A percentile compares a stretch with the other conserved stretches of the same genome.
Conservation (phyloP, 1,140 invertebrate genomes). For the Microplitis demolitor region DNA sequence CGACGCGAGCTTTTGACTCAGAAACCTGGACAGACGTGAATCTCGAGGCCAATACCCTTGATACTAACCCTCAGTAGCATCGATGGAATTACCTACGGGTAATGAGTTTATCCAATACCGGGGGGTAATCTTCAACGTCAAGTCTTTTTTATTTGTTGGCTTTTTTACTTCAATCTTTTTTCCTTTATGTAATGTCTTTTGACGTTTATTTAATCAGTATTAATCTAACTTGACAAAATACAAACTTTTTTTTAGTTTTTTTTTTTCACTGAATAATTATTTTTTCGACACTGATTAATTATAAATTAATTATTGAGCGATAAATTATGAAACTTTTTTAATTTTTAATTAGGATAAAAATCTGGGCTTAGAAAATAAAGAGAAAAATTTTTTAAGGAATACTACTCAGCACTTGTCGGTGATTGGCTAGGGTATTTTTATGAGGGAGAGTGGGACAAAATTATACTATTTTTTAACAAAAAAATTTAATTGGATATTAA, state of each 20-base stretch:
- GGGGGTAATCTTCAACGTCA: not conserved
- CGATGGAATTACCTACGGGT: conserved; percentile 12
- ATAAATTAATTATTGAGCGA: not conserved
- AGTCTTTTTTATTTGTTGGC: not conserved
- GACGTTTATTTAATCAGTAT: conserved; percentile 2
- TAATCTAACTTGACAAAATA: not conserved
- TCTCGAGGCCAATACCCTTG: not conserved
- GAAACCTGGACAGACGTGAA: not conserved
- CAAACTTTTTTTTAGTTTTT: not conserved
- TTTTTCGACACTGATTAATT: not conserved
- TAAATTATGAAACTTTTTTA: no score
- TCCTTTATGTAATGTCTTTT: not conserved
- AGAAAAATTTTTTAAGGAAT: no score
- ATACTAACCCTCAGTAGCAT: conserved; percentile 2
- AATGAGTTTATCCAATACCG: conserved; percentile 6
- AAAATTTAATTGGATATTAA: no score
- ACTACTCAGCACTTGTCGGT: no score
- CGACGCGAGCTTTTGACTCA: not conserved
- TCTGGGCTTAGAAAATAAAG: no score
- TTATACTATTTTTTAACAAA: no score
- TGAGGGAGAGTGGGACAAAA: no score
- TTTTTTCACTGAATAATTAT: not conserved
- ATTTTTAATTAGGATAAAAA: no score
- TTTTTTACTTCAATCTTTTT: not conserved
- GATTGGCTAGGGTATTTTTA: no score